Evolutionary conservation across 2,888 invertebrate genomes (phyloP).

Genomic region (Micropterix aruncella): DNA sequence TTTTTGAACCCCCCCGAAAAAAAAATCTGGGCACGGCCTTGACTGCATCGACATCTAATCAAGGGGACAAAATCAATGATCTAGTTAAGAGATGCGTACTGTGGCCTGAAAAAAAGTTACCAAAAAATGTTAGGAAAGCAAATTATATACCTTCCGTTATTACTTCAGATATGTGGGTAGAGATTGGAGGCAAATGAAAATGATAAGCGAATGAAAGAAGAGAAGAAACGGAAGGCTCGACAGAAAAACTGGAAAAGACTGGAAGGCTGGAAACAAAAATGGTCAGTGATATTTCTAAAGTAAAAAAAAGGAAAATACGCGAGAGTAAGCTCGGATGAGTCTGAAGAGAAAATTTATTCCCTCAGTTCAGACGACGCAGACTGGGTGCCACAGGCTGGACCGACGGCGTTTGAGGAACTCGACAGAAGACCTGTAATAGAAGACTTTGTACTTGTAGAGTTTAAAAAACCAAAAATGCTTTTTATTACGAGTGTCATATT

Average conservation of each 20-base stretch:
- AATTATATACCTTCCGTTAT: conserved; percentile 6
- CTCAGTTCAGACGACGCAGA: conserved; percentile 1
- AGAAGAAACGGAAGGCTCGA: conserved; percentile 1
- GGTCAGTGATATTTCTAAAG: not conserved
- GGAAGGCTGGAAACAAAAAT: not conserved
- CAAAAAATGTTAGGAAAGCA: conserved; percentile 2
- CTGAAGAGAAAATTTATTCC: conserved; percentile 3
- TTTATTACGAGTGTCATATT: too few species aligned
- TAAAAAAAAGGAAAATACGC: not conserved
- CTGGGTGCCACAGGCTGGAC: conserved; percentile 3
- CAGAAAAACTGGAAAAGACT: conserved; percentile 1
- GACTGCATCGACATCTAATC: not conserved
- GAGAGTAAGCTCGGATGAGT: conserved; percentile 2
- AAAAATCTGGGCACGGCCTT: too few species aligned
- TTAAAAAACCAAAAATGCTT: conserved; percentile 4
- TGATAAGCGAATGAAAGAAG: conserved; percentile 3
- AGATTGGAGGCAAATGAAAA: conserved; percentile 6
- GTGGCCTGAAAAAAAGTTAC: conserved; percentile 4
- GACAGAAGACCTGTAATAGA: conserved; percentile 2
- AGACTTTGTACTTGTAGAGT: conserved; percentile 6
- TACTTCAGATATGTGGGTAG: conserved; percentile 6
- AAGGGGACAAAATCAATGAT: not conserved
- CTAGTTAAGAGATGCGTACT: conserved; percentile 3
- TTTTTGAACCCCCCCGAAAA: too few species aligned
- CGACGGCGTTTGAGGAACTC: conserved; percentile 3